Evolutionary conservation across 2,888 invertebrate species (phyloP).

Genomic region (Sabatieria punctata): DNA sequence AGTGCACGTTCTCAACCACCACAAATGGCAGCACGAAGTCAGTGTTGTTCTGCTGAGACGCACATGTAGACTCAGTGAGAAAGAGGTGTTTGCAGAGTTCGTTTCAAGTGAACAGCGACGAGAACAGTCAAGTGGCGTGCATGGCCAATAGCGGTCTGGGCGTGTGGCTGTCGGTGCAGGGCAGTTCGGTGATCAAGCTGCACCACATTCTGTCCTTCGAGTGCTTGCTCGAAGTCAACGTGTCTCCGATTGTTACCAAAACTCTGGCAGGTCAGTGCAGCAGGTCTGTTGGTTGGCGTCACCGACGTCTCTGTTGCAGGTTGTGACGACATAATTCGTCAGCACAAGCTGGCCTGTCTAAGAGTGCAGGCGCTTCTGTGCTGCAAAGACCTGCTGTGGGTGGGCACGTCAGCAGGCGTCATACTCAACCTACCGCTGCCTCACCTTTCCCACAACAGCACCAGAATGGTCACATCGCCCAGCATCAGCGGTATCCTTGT

Average conservation of each 20-base stretch:
- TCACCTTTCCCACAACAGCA: slow-evolving; percentile 44
- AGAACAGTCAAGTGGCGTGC: slow-evolving; percentile 54
- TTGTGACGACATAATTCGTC: slow-evolving; percentile 91
- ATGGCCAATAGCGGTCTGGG: slow-evolving; percentile 58
- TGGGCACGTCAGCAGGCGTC: slow-evolving; percentile 73
- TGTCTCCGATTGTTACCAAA: slow-evolving; percentile 76
- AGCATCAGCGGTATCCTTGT: slow-evolving; percentile 31
- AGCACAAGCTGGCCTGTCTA: slow-evolving; percentile 91
- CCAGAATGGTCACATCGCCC: slow-evolving; percentile 27
- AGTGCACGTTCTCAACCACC: slow-evolving; percentile 64
- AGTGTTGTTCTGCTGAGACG: too few species aligned
- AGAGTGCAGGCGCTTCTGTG: slow-evolving; percentile 77
- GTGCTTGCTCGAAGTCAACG: slow-evolving; percentile 62
- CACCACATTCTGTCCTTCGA: slow-evolving; percentile 63
- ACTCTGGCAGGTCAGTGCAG: slow-evolving; percentile 82
- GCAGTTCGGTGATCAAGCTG: slow-evolving; percentile 66
- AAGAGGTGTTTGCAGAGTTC: too few species aligned
- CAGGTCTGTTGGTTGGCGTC: too few species aligned
- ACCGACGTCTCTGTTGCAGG: slow-evolving; percentile 42
- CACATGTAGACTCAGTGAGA: too few species aligned
- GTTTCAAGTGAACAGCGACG: slow-evolving; percentile 36
- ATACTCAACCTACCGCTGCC: slow-evolving; percentile 57
- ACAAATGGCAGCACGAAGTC: slow-evolving; percentile 41
- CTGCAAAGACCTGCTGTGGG: slow-evolving; percentile 82
- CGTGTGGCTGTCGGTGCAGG: slow-evolving; percentile 76